Conservation (phyloP, 2,888 invertebrate species). For the Yponomeuta evonymella region DNA sequence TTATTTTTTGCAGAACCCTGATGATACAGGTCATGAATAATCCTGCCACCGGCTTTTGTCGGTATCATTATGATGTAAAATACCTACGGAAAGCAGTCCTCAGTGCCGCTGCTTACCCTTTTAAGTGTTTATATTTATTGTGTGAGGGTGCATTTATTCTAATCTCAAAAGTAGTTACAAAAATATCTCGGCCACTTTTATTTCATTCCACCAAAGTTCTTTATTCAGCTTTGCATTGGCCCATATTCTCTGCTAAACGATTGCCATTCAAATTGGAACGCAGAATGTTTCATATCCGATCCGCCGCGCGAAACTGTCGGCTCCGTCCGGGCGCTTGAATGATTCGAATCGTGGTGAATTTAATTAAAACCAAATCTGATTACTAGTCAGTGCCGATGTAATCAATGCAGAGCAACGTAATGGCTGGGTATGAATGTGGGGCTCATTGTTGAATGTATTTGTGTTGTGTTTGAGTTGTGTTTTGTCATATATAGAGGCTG, state of each 20-base stretch:
- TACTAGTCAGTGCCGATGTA: conserved; percentile 21
- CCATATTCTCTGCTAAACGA: not conserved
- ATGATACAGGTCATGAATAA: too few relatives aligned
- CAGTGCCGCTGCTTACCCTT: too few relatives aligned
- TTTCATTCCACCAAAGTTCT: too few relatives aligned
- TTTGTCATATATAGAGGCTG: not conserved
- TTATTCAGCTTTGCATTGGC: not conserved
- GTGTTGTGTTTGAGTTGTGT: not conserved
- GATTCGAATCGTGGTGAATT: conserved; percentile 30
- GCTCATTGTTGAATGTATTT: not conserved
- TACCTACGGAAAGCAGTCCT: too few relatives aligned
- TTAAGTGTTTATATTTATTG: too few relatives aligned
- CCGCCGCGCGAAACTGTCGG: conserved; percentile 23
- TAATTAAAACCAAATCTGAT: conserved; percentile 46
- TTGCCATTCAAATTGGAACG: not conserved
- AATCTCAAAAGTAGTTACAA: too few relatives aligned
- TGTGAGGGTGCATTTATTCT: too few relatives aligned
- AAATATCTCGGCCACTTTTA: too few relatives aligned
- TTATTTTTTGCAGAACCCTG: too few relatives aligned
- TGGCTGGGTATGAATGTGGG: not conserved
- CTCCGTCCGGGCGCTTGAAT: conserved; percentile 14
- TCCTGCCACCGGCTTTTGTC: too few relatives aligned
- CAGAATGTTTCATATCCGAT: conserved; percentile 3
- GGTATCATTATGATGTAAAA: too few relatives aligned
- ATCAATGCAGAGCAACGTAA: not conserved